phyloP scores from a whole-genome alignment of 1,140 invertebrate species.

The Notospermus geniculatus region DNA sequence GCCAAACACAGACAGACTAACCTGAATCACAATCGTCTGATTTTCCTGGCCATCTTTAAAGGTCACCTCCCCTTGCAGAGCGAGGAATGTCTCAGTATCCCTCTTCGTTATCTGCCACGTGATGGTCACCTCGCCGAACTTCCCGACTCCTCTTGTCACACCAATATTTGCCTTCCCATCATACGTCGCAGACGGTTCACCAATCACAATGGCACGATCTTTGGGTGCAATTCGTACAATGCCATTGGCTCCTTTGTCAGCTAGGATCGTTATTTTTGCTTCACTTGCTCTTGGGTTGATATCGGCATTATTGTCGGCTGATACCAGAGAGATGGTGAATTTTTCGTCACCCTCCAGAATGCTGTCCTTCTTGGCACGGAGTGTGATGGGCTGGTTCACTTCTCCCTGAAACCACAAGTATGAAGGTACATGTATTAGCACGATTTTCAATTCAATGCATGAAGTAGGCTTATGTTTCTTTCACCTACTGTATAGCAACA shows the following conservation, averaged over 20 bases:
- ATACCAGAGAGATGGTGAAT: slow-evolving; percentile 43
- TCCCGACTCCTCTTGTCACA: slow-evolving; percentile 40
- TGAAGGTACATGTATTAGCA: no score
- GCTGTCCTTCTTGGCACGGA: slow-evolving; percentile 38
- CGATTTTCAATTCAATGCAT: no score
- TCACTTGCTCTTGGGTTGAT: slow-evolving; percentile 41
- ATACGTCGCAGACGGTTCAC: slow-evolving; percentile 2
- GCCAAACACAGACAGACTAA: slow-evolving; percentile 9
- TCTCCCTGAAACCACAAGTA: slow-evolving; percentile 48
- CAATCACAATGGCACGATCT: slow-evolving; percentile 38
- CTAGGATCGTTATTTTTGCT: slow-evolving; percentile 36
- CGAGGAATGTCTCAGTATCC: slow-evolving; percentile 34
- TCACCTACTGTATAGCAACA: no score
- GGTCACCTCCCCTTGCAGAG: slow-evolving; percentile 36
- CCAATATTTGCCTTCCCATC: slow-evolving; percentile 26
- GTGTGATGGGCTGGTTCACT: slow-evolving; percentile 31
- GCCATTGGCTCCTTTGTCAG: slow-evolving; percentile 45
- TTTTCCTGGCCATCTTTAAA: slow-evolving; percentile 42
- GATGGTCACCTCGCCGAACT: slow-evolving; percentile 44
- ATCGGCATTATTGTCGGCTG: slow-evolving; percentile 48
- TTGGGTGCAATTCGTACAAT: slow-evolving; percentile 38
- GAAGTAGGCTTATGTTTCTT: no score
- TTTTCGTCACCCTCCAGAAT: slow-evolving; percentile 46
- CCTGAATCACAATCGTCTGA: slow-evolving; percentile 43
- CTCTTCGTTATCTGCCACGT: slow-evolving; percentile 43